phyloP scores from a whole-genome alignment of 1,140 invertebrate genomes.

The Saccostrea echinata region DNA sequence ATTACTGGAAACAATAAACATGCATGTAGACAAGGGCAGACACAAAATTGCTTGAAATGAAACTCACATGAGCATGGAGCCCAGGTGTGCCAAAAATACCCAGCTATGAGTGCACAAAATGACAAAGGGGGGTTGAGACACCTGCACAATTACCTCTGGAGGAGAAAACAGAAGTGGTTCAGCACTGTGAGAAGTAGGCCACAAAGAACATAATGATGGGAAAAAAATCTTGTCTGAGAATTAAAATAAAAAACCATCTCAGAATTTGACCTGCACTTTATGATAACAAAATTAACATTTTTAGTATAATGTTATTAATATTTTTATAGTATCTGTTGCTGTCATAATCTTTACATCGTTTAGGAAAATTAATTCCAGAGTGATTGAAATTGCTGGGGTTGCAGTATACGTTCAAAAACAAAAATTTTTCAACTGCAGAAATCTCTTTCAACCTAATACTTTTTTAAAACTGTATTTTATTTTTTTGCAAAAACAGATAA shows the following conservation, averaged over 20 bases:
- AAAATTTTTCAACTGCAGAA: neutral
- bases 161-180: neutral
- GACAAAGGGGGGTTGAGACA: constrained; percentile 24
- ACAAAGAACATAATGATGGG: constrained; percentile 15
- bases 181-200: neutral
- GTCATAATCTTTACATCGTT: constrained; percentile 5
- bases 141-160: constrained; percentile 24
- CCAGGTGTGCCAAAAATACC: constrained; percentile 37
- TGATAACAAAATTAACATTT: constrained; percentile 27
- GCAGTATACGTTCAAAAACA: too few relatives aligned
- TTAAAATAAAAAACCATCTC: neutral
- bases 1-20: constrained; percentile 32
- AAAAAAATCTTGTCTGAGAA: constrained; percentile 13
- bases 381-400: neutral
- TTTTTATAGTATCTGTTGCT: constrained; percentile 23
- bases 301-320: constrained; percentile 22
- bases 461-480: neutral
- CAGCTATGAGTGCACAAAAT: constrained; percentile 27
- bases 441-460: neutral
- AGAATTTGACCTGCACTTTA: constrained; percentile 31
- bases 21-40: constrained; percentile 11
- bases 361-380: neutral
- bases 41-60: constrained; percentile 29
- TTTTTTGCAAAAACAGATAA: too few relatives aligned
- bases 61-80: constrained; percentile 35